Evolutionary conservation across 1,140 invertebrate genomes (phyloP).

Genomic region (Pemphigus obesinymphae): DNA sequence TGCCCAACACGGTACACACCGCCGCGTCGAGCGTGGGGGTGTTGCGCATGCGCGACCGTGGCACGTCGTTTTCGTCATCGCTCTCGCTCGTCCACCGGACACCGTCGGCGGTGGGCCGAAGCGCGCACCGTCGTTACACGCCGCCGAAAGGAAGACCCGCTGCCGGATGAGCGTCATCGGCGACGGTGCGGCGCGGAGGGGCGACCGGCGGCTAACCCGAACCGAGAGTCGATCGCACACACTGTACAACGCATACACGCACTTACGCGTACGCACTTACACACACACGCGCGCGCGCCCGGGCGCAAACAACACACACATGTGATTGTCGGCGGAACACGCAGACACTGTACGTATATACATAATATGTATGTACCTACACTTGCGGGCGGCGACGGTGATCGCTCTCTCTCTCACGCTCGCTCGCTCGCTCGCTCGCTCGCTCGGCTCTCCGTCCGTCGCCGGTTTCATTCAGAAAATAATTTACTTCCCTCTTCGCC

Average conservation of each 20-base stretch:
- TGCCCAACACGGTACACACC: too few relatives aligned
- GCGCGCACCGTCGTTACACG: background rate
- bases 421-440: background rate
- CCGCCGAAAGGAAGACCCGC: too few relatives aligned
- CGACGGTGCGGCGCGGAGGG: background rate
- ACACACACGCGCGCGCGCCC: too few relatives aligned
- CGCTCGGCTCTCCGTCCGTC: background rate
- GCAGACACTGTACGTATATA: too few relatives aligned
- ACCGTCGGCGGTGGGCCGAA: background rate
- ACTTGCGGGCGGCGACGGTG: background rate
- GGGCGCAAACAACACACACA: too few relatives aligned
- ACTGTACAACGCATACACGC: background rate
- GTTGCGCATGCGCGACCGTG: background rate
- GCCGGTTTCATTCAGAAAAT: slow-evolving; percentile 40
- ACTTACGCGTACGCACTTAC: too few relatives aligned
- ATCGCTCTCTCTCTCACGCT: background rate
- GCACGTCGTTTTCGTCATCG: background rate
- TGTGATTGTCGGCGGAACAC: background rate
- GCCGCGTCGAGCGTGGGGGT: background rate
- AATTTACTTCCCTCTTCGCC: slow-evolving; percentile 28
- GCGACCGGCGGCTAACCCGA: background rate
- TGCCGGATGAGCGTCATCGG: background rate
- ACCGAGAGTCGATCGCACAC: background rate
- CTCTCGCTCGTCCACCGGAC: background rate
- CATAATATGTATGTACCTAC: too few relatives aligned